A percentile compares a stretch with the other conserved stretches of the same genome.
These are phyloP conservation scores for Plagiodera versicolora DNA, from an alignment of 2,888 invertebrate species.

Conservation along the genomic window DNA sequence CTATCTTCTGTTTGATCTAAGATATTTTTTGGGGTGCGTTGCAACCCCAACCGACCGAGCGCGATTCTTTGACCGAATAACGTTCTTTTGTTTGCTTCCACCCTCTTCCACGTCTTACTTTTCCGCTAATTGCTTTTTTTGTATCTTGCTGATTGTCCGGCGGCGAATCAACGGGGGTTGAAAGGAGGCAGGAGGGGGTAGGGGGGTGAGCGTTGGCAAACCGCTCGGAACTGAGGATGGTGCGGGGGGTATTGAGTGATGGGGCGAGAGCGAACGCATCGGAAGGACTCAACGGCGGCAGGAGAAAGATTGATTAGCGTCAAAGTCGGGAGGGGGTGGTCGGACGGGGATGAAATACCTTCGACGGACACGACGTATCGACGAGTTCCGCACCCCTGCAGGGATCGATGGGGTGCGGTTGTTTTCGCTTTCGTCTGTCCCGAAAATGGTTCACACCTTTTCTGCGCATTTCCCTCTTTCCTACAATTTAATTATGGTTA, in stretches of 20 bases:
- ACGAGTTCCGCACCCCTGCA: background rate
- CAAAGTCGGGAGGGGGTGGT: background rate
- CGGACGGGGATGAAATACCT: background rate
- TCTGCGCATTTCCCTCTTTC: no score
- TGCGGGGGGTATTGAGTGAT: background rate
- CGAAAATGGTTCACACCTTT: no score
- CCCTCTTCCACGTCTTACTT: conserved; percentile 5
- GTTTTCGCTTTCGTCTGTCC: background rate
- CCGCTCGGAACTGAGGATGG: conserved; percentile 26
- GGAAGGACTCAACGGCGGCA: background rate
- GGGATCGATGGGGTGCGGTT: background rate
- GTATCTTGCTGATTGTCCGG: conserved; percentile 29
- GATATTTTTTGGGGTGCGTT: background rate
- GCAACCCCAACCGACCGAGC: background rate
- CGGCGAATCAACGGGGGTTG: conserved; percentile 5
- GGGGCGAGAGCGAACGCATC: background rate
- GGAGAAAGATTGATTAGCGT: background rate
- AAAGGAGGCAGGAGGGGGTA: conserved; percentile 1
- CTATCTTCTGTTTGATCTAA: background rate
- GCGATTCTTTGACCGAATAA: background rate
- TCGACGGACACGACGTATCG: background rate
- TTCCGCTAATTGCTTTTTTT: conserved; percentile 35
- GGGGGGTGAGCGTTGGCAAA: conserved; percentile 17
- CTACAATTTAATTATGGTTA: no score
- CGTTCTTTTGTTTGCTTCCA: background rate